These are phyloP conservation scores for Cepaea hortensis DNA, from an alignment of 2,888 invertebrate genomes.

Conservation along the genomic window DNA sequence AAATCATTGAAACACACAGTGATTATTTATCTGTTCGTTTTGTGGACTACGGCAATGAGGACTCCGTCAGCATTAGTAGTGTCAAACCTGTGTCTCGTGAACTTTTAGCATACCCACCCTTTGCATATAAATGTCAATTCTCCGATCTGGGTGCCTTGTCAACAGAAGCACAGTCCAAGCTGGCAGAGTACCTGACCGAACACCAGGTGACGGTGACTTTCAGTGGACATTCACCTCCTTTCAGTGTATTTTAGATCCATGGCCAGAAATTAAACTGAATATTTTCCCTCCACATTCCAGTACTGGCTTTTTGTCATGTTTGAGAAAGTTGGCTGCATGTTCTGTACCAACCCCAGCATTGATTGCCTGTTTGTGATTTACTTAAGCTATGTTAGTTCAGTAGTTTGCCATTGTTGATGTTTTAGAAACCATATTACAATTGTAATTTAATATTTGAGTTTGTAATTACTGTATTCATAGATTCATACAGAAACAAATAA, in stretches of 20 bases:
- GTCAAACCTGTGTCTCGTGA: conserved; percentile 63
- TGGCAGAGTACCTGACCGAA: conserved; percentile 46
- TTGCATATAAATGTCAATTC: conserved; percentile 68
- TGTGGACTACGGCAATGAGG: conserved; percentile 71
- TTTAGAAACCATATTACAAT: too few relatives aligned
- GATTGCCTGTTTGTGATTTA: too few relatives aligned
- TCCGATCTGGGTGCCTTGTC: conserved; percentile 55
- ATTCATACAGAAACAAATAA: too few relatives aligned
- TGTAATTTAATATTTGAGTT: too few relatives aligned
- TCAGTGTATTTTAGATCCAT: not conserved
- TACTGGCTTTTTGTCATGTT: too few relatives aligned
- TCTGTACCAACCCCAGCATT: too few relatives aligned
- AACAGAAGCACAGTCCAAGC: conserved; percentile 44
- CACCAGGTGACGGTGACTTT: conserved; percentile 45
- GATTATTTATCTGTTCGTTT: conserved; percentile 61
- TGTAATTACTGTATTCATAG: too few relatives aligned
- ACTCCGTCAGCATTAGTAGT: conserved; percentile 51
- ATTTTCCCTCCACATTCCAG: too few relatives aligned
- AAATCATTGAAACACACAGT: conserved; percentile 53
- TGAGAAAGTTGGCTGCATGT: too few relatives aligned
- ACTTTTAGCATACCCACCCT: conserved; percentile 62
- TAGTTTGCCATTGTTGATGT: too few relatives aligned
- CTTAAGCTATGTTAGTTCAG: too few relatives aligned
- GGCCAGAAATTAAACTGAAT: too few relatives aligned
- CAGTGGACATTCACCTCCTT: conserved; percentile 31